Evolutionary conservation across 1,140 invertebrate species (phyloP).

Genomic region (Dendroctonus valens): DNA sequence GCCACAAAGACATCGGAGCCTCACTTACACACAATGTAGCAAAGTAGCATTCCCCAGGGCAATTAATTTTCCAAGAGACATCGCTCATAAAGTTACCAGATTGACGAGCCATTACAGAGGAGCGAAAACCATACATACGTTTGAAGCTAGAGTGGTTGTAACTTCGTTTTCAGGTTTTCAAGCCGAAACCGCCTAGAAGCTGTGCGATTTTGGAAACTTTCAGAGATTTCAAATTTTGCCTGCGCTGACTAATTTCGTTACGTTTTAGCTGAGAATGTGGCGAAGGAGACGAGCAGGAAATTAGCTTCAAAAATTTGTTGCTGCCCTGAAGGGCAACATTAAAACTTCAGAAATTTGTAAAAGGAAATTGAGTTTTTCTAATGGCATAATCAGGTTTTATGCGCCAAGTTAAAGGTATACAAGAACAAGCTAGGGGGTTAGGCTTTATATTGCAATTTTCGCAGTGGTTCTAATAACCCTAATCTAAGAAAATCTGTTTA

Average conservation of each 20-base stretch:
- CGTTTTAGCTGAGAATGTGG: background rate
- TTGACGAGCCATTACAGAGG: slow-evolving; percentile 31
- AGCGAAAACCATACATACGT: slow-evolving; percentile 15
- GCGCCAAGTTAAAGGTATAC: too few species aligned
- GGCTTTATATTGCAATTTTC: too few species aligned
- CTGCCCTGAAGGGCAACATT: too few species aligned
- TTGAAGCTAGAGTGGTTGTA: background rate
- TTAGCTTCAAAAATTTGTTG: background rate
- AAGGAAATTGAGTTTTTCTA: too few species aligned
- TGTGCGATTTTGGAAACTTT: slow-evolving; percentile 8
- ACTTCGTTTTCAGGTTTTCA: slow-evolving; percentile 13
- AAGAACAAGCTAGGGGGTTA: too few species aligned
- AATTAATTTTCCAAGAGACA: slow-evolving; percentile 33
- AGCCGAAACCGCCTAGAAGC: slow-evolving; percentile 6
- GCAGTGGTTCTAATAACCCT: too few species aligned
- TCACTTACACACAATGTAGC: slow-evolving; percentile 32
- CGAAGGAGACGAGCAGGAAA: background rate
- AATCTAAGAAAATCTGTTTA: too few species aligned
- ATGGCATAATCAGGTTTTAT: too few species aligned
- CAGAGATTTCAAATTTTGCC: background rate
- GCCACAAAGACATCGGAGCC: slow-evolving; percentile 25
- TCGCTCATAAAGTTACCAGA: slow-evolving; percentile 30
- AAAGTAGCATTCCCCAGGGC: slow-evolving; percentile 27
- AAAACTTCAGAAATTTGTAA: too few species aligned
- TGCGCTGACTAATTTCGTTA: slow-evolving; percentile 4